These are phyloP conservation scores for Rhimphoctona megacephalus DNA, from an alignment of 2,888 invertebrate species.

Conservation along the genomic window DNA sequence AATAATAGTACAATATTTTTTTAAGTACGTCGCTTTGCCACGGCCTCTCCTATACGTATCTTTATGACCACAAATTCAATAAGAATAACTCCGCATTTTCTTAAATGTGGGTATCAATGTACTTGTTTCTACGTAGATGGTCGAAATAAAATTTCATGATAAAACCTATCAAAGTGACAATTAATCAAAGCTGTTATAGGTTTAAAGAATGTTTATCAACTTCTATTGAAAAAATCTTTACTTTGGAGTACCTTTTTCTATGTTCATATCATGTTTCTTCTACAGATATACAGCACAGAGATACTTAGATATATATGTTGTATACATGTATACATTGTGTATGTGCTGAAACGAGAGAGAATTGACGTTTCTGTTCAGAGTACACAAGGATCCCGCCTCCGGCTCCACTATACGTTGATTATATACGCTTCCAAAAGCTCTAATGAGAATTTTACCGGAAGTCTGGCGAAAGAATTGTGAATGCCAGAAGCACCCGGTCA, in stretches of 20 bases:
- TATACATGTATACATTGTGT: neutral
- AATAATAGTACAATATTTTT: neutral
- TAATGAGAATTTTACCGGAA: conserved; percentile 67
- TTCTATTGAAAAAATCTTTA: too few relatives aligned
- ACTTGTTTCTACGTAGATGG: too few relatives aligned
- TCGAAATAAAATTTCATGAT: too few relatives aligned
- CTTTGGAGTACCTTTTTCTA: neutral
- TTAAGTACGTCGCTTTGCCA: neutral
- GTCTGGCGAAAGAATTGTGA: conserved; percentile 54
- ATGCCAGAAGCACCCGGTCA: conserved; percentile 54
- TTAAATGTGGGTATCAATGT: too few relatives aligned
- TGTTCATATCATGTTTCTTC: neutral
- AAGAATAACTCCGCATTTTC: too few relatives aligned
- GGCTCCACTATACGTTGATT: conserved; percentile 18
- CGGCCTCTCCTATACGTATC: neutral
- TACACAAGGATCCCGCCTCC: conserved; percentile 42
- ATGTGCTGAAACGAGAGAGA: conserved; percentile 42
- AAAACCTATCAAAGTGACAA: neutral
- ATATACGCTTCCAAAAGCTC: conserved; percentile 50
- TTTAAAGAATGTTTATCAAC: neutral
- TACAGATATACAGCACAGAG: neutral
- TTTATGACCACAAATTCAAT: too few relatives aligned
- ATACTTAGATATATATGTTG: neutral
- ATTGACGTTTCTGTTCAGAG: conserved; percentile 51
- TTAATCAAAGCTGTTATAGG: neutral